Percentiles rank a stretch among this genome's conserved stretches.
Conservation (phyloP, 1,140 invertebrate genomes). For the Ganaspis sp. region DNA sequence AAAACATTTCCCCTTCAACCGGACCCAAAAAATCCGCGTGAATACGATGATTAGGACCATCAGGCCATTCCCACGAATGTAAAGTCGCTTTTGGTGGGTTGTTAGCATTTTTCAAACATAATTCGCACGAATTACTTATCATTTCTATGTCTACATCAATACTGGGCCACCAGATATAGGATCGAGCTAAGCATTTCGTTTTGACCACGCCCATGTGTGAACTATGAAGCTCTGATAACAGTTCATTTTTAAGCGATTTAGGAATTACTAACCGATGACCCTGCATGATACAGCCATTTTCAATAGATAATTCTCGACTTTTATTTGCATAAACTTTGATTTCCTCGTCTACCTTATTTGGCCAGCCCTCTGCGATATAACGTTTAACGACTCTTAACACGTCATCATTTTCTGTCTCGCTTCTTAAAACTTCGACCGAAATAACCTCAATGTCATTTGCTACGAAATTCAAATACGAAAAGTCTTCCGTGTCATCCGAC, state of each 20-base stretch:
- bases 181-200: constrained; percentile 69
- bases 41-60: constrained; percentile 8
- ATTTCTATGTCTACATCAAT: constrained; percentile 70
- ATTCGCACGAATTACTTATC: constrained; percentile 36
- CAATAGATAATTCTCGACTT: no score
- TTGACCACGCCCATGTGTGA: constrained; percentile 70
- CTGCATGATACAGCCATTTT: background rate
- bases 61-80: constrained; percentile 32
- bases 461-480: background rate
- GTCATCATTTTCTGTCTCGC: background rate
- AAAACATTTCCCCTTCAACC: constrained; percentile 28
- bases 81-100: constrained; percentile 15
- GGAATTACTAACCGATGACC: background rate
- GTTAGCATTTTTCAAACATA: constrained; percentile 51
- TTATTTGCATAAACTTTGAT: no score
- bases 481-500: no score
- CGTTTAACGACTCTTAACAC: no score
- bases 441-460: background rate
- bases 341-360: no score
- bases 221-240: constrained; percentile 60
- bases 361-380: no score
- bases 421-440: background rate
- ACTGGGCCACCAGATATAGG: constrained; percentile 71
- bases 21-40: constrained; percentile 37
- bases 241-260: background rate